Evolutionary conservation across 1,140 invertebrate species (phyloP), one percentile per base, ranked within the genome.

Genomic region (Drosophila busckii): DNA sequence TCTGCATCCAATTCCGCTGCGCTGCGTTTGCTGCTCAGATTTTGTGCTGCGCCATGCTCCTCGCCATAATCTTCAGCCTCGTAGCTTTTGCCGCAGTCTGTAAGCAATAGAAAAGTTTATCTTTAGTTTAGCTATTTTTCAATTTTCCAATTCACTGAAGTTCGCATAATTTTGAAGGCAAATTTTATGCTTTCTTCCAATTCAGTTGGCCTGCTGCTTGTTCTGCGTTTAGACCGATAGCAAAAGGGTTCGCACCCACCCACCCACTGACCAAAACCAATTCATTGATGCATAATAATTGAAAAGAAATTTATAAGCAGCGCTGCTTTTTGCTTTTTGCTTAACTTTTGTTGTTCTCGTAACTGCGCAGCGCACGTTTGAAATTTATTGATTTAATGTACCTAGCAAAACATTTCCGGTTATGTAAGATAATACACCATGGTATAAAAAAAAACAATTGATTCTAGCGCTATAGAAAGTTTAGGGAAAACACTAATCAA

Each of bases 101-200:
- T n/a, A 83, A 85, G 35, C 29, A 41, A 25, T 20, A 15, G 9
- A 48, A 19, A 37, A 15, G 5, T 16, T 32, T 40, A 56, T 41
- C 32, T 52, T 29, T 25, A 28, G 28, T 40, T 31, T 9, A 52
- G 41, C 45, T 52, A 61, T 56, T 85, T 85, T 85, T 78, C 76
- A 85, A 85, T 85, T 85, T 85, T 85, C 83, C 83, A 78, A 85
- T 54, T 65, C 83, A 85, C 63, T 85, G 82, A 82, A 82, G 76
- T 83, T 75, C 23, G 25, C 45, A 70, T 59, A 64, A 48, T 37
- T 61, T 22, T 37, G 44, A 71, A 86, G 68, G 60, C 84, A 86
- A 86, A 86, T 86, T 86, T 86, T 86, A 86, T 86, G 86, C 84
- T 86, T 86, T 86, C 84, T 86, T 86, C 84, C 84, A 82, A 83